These are phyloP conservation scores for Dunckerocampus dactyliophorus DNA, from an alignment of 2,113 vertebrate genomes.

Conservation along the genomic window DNA sequence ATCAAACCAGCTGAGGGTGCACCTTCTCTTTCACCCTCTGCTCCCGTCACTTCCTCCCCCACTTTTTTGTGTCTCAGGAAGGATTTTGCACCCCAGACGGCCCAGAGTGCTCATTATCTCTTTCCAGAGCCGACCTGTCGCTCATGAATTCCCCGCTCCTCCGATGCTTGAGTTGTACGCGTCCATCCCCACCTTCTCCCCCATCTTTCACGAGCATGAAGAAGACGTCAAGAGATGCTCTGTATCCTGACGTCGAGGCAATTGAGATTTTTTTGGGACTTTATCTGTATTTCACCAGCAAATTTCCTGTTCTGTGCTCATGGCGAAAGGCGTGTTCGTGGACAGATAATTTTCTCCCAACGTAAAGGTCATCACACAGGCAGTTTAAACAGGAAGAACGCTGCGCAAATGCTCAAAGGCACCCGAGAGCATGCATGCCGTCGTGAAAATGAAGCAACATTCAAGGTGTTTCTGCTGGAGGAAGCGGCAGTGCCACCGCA, in stretches of 20 bases:
- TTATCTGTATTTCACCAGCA: conserved; percentile 58
- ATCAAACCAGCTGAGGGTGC: conserved; percentile 58
- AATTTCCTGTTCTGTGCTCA: conserved; percentile 20
- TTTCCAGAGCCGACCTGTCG: conserved; percentile 51
- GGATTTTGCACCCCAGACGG: conserved; percentile 60
- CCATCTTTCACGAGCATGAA: conserved; percentile 14
- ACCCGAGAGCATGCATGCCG: conserved; percentile 35
- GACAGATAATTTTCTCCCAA: conserved; percentile 36
- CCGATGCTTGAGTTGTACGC: conserved; percentile 11
- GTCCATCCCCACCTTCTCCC: conserved; percentile 18
- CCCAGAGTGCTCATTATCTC: conserved; percentile 65
- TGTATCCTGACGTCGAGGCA: conserved; percentile 46
- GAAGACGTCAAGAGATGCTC: conserved; percentile 50
- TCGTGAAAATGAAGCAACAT: conserved; percentile 41
- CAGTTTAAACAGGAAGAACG: conserved; percentile 27
- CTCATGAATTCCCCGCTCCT: conserved; percentile 43
- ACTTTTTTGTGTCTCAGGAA: conserved; percentile 27
- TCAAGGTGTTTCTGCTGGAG: conserved; percentile 32
- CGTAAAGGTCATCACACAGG: conserved; percentile 37
- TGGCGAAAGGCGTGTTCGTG: conserved; percentile 5
- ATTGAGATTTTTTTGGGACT: conserved; percentile 49
- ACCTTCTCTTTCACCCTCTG: conserved; percentile 41
- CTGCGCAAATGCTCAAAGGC: conserved; percentile 37
- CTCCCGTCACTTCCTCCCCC: neutral
- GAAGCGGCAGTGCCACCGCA: conserved; percentile 13